Conservation (phyloP, 2,797 vertebrate species). For the Cetoscarus ocellatus region DNA sequence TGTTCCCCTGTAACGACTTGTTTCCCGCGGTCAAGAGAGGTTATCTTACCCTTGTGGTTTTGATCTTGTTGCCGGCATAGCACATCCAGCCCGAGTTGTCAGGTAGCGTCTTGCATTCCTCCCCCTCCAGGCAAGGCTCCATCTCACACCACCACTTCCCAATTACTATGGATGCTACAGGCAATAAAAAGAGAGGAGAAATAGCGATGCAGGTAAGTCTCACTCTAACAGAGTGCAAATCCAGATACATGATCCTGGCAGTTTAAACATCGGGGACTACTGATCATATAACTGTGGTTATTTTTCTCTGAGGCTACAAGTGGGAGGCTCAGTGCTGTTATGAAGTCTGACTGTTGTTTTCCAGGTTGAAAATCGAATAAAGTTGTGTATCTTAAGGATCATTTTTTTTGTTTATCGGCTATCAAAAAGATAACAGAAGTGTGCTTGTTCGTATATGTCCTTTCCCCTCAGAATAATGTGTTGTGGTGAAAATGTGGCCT, state of each 20-base stretch:
- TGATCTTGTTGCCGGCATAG: conserved; percentile 99
- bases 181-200: conserved; percentile 68
- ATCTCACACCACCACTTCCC: conserved; percentile 99
- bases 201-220: conserved; percentile 48
- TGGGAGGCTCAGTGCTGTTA: background rate
- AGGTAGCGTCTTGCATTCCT: conserved; percentile 98
- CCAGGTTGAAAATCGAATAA: background rate
- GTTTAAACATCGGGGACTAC: conserved; percentile 15
- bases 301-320: background rate
- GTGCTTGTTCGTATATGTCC: no score
- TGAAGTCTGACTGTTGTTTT: background rate
- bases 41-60: conserved; percentile 98
- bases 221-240: conserved; percentile 36
- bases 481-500: no score
- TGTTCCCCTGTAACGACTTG: conserved; percentile 29
- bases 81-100: conserved; percentile 99
- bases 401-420: background rate
- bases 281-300: background rate
- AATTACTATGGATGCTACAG: conserved; percentile 90
- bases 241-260: conserved; percentile 10
- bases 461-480: no score
- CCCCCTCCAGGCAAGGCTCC: conserved; percentile 99
- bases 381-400: background rate
- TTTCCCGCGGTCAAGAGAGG: conserved; percentile 60
- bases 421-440: no score